Conservation (phyloP, 1,140 invertebrate genomes). For the Brachionus rubens region DNA sequence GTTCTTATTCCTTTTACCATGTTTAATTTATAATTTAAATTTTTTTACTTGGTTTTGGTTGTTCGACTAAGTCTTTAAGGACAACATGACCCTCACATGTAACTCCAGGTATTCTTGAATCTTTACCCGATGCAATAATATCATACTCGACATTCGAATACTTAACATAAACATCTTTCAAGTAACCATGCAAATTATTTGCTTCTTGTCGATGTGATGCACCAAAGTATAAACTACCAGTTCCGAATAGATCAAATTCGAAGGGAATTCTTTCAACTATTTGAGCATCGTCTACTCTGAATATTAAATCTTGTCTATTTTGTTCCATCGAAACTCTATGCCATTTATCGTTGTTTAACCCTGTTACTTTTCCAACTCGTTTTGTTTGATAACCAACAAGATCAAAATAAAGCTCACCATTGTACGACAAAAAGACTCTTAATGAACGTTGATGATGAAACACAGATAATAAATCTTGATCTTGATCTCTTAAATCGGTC, state of each 20-base stretch:
- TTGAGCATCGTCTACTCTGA: neutral
- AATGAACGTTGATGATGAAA: slow-evolving; percentile 5
- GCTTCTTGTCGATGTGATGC: slow-evolving; percentile 8
- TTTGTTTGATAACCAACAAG: neutral
- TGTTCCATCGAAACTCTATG: neutral
- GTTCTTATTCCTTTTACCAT: no score
- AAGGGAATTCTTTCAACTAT: neutral
- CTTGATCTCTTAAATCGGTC: neutral
- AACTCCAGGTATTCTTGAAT: slow-evolving; percentile 2
- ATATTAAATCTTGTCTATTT: neutral
- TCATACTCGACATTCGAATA: slow-evolving; percentile 36
- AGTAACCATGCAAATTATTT: slow-evolving; percentile 19
- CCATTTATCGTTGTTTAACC: slow-evolving; percentile 3
- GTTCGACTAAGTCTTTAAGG: neutral
- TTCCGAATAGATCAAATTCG: slow-evolving; percentile 26
- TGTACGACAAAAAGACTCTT: neutral
- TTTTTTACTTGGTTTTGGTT: neutral
- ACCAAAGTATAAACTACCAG: slow-evolving; percentile 20
- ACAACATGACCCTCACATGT: slow-evolving; percentile 25
- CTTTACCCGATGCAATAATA: neutral
- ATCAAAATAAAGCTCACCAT: neutral
- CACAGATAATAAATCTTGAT: slow-evolving; percentile 14
- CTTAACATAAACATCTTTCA: slow-evolving; percentile 29
- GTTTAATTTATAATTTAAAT: neutral
- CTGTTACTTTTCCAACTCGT: neutral